Evolutionary conservation across 1,140 invertebrate genomes (phyloP), one percentile per base, ranked within the genome.

Genomic region (Lamellibrachia luymesi): DNA sequence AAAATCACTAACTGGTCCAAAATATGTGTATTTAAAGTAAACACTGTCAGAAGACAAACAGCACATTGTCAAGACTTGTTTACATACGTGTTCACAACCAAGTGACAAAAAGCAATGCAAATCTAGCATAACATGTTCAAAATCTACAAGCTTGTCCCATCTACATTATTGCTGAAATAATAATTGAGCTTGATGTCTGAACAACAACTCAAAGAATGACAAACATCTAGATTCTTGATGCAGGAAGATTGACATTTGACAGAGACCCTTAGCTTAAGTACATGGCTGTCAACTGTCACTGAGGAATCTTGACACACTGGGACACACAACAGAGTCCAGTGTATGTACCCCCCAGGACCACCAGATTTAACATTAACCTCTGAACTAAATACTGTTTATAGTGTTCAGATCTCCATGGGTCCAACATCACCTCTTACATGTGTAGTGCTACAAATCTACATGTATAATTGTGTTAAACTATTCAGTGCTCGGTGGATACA

Each of bases 381-480:
- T 80, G 64, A 80, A 80, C 64, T 80, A 80, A 80, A 80, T 80
- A 80, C 64, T 80, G 64, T 80, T 80, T 10, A 80, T 80, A 80
- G 8, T 80, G 64, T 10, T 80, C 25, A 80, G 64, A 22, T 80
- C 64, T 17, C 64, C 13, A 6, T 38, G 1, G 38, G 38, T 38
- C 38, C 38, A 38, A 38, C 38, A 38, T 38, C 38, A 10, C 64
- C 64, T 4, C 6, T 7, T 56, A 22, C 13, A 2, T 80, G 64
- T 80, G 64, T 22, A 2, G 17, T 80, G 64, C 13, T 80, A 80
- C 64, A 80, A 80, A 80, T 22, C 64, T 80, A 80, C 7, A 80
- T 80, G 25, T 22, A 22, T 4, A 2, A 80, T 10, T 22, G 17
- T 56, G 25, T 80, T 80, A 10, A 80, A 22, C 64, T 4, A 22